Evolutionary conservation across 2,888 invertebrate species (phyloP), one percentile per base, ranked within the genome.

Genomic region (Erynnis tages): DNA sequence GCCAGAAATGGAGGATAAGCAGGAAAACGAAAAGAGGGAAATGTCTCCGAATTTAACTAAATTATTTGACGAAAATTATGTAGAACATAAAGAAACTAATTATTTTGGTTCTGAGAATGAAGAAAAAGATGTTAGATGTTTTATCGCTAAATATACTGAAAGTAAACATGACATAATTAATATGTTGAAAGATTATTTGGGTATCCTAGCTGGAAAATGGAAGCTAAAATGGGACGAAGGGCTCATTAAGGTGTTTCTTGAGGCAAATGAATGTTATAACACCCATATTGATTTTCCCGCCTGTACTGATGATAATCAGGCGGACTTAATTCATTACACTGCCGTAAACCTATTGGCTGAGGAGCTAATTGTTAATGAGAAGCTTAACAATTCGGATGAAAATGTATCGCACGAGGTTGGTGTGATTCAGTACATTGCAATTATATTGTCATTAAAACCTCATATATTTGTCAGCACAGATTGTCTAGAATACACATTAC

Each of bases 41-140:
- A 91, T 91, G 59, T 93, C 93, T 0, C 91, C 92, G 82, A 92
- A 93, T 60, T 70, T 93, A 46, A 92, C 91, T 49, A 91, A 92
- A 65, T 67, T 93, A 58, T 93, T 92, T 77, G 86, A 91, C 37
- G 90, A 90, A 48, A 90, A 89, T 29, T 62, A 60, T 29, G 62
- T 54, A 43, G 58, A 61, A 5, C 11, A 34, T 3, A 2, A 13
- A 21, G 16, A 37, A n/a, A 2, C n/a, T 6, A n/a, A 25, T 49
- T 95, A 95, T 79, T 95, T 95, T 82, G 92, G 91, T 1, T 90
- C 92, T 1, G 91, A 93, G 27, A 71, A 74, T 44, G 95, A 95
- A 86, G 87, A 82, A 57, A 79, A 79, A 40, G 94, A 94, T 74
- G 93, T 94, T 0, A 87, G 91, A 56, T 76, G 81, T 41, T 93